Conservation (phyloP, 2,888 invertebrate genomes). For the Itoplectis maculator region DNA sequence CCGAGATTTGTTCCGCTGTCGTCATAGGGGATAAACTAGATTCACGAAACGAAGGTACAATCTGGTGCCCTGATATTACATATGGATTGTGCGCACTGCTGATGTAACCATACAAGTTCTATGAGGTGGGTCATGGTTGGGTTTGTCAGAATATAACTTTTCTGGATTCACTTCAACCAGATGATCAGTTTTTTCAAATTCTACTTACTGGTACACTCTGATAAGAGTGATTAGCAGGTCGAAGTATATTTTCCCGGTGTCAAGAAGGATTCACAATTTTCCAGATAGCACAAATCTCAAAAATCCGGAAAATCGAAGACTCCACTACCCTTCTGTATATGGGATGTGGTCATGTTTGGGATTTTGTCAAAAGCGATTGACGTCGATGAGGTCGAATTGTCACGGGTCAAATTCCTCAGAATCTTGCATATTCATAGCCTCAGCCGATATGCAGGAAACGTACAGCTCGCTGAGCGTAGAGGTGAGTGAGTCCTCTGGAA, state of each 20-base stretch:
- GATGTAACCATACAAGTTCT: not conserved
- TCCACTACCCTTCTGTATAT: no score
- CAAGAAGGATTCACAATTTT: no score
- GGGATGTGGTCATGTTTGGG: no score
- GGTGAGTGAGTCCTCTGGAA: slow-evolving; percentile 6
- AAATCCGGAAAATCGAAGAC: no score
- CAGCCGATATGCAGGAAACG: not conserved
- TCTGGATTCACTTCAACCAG: not conserved
- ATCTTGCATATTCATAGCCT: not conserved
- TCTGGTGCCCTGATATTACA: not conserved
- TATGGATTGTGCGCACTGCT: not conserved
- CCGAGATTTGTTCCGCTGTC: not conserved
- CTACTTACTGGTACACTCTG: no score
- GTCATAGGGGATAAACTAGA: not conserved
- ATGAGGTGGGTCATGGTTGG: not conserved
- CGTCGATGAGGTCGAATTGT: no score
- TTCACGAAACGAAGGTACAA: not conserved
- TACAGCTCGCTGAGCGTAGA: not conserved
- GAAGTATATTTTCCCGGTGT: no score
- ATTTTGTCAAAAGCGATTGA: no score
- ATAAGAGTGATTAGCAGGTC: no score
- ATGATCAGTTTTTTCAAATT: no score
- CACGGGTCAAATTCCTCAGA: no score
- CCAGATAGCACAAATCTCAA: no score
- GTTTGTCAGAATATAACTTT: not conserved